Base-by-base conservation (phyloP, 2,888 invertebrate species). In the Periphyllus acericola region DNA sequence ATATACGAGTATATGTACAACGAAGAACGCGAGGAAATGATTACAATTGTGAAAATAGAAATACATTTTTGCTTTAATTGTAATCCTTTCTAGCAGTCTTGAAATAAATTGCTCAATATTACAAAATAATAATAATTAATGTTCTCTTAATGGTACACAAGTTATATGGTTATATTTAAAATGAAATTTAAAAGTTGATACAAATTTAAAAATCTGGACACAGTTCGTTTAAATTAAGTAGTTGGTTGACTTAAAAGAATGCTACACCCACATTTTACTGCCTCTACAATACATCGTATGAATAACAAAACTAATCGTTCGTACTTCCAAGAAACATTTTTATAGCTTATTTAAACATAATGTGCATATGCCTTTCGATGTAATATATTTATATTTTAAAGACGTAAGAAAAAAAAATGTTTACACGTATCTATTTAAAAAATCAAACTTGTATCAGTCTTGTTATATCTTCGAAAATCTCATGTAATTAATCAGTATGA, bases 291-390 rank as follows among this genome's bases (percentile, higher is more conserved):
- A 1, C 21, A 21, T 8, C 40, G 21, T 68, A 71, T 40, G n/a
- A 55, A 55, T 55, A 55, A 34, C 19, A 71, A 74, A 83, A 74
- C 74, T 83, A 74, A 83, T 74, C 55, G 55, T 74, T 74, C 74
- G 72, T 74, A 83, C 55, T 55, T 74, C 55, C 83, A 19, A 74
- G 55, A 55, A 55, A 55, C 55, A 25, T 74, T 5, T 46, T 71
- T 68, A 32, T 68, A 32, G 36, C 34, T 55, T 68, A 68, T 19
- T 80, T 60, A 8, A 81, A 71, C 32, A 60, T 79, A 55, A 60
- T 14, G 55, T 60, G 34, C 32, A 34, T n/a, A n/a, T 79, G 34
- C 5, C 14, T 60, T 25, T 79, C 52, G 32, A 79, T 60, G 14
- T 21, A 34, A 79, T 79, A 34, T 60, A 60, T 60, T 25, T 68